Evolutionary conservation across 64 coral and sea anemone genomes (phyloP).

Genomic region (Stylophora pistillata): DNA sequence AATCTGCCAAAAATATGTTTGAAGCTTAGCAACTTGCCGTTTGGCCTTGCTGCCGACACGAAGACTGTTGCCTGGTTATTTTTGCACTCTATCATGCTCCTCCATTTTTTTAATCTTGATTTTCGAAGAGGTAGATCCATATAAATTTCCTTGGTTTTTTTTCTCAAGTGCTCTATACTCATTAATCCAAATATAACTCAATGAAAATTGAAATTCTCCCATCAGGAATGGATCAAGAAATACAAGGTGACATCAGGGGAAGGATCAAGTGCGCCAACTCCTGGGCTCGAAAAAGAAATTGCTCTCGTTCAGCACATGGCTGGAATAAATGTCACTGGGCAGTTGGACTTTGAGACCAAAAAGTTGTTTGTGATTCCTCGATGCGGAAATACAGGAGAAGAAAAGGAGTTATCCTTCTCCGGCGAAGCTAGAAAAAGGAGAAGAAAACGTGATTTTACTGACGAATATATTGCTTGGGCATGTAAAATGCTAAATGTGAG

Average conservation of each 20-base stretch:
- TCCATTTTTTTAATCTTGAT: no score
- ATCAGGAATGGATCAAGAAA: conserved; percentile 29
- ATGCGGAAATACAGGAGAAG: conserved; percentile 55
- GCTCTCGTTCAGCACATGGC: conserved; percentile 63
- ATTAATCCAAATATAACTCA: no score
- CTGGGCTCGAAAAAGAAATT: neutral
- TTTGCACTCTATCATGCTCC: no score
- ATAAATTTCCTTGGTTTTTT: no score
- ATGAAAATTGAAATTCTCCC: neutral
- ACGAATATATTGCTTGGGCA: neutral
- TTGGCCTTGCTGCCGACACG: no score
- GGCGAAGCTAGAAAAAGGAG: conserved; percentile 16
- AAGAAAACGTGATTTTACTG: conserved; percentile 60
- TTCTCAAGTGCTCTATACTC: no score
- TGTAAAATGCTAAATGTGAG: no score
- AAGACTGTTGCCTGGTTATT: no score
- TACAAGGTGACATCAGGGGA: neutral
- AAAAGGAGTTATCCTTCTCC: neutral
- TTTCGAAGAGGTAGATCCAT: no score
- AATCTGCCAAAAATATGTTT: no score
- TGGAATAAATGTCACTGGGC: conserved; percentile 74
- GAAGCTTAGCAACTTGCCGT: no score
- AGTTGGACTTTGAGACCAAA: conserved; percentile 62
- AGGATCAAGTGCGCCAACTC: neutral
- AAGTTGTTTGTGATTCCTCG: conserved; percentile 55